Conservation (phyloP, 2,797 vertebrate species). For the Brotula barbata region DNA sequence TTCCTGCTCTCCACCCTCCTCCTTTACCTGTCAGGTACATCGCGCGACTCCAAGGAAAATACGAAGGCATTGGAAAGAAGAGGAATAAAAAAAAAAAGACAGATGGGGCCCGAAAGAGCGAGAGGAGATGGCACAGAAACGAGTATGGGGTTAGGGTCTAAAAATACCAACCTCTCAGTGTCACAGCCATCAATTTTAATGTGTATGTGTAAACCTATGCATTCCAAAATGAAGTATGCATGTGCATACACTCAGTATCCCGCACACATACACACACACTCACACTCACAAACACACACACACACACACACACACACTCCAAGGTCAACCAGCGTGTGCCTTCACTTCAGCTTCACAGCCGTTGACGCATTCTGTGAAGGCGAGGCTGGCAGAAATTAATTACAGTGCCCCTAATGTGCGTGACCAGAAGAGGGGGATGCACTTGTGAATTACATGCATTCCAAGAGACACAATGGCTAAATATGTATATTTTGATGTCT, state of each 20-base stretch:
- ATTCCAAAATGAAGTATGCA: slow-evolving; percentile 15
- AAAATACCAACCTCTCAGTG: slow-evolving; percentile 61
- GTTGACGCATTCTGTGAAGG: slow-evolving; percentile 52
- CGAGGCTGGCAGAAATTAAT: slow-evolving; percentile 67
- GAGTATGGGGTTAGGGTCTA: slow-evolving; percentile 59
- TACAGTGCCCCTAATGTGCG: slow-evolving; percentile 50
- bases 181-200: slow-evolving; percentile 56
- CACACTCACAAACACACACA: not conserved
- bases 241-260: slow-evolving; percentile 1
- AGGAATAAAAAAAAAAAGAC: slow-evolving; percentile 14
- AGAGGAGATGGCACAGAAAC: slow-evolving; percentile 35
- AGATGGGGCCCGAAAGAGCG: slow-evolving; percentile 43
- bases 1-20: slow-evolving; percentile 14
- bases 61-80: not conserved
- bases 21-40: slow-evolving; percentile 56
- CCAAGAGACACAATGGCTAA: slow-evolving; percentile 36
- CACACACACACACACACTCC: slow-evolving; percentile 25
- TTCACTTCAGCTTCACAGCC: slow-evolving; percentile 56
- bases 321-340: slow-evolving; percentile 65
- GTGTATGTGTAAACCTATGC: slow-evolving; percentile 40
- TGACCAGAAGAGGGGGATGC: slow-evolving; percentile 27
- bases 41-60: slow-evolving; percentile 37
- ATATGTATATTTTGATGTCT: slow-evolving; percentile 37
- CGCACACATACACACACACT: slow-evolving; percentile 10
- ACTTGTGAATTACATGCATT: slow-evolving; percentile 38